Base-by-base conservation (phyloP, 2,113 vertebrate species). In the Octodon degus region DNA sequence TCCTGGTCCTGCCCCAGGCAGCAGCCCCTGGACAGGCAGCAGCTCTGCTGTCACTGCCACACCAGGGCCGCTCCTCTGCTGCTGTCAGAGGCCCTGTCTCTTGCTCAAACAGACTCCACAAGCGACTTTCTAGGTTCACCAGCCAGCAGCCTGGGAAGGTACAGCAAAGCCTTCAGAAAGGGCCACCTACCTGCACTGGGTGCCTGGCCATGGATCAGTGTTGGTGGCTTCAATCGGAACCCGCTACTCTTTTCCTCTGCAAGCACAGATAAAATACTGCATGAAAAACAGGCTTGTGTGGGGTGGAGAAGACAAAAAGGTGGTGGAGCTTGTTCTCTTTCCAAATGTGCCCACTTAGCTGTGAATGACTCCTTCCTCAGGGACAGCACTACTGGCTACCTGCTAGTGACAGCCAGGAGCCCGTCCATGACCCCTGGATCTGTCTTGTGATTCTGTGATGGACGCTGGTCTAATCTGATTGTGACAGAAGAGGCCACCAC, bases 171-270 rank as follows among this genome's bases (percentile, higher is more conserved):
- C 34, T 2, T 0, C 76, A 47, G 40, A 47, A 43, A 1, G 22
- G 0, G 30, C 43, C 86, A 97, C 99, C 96, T 98, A 99, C 99
- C 99, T 98, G 99, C 99, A 95, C 99, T 99, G 32, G 99, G 99
- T 10, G 99, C 99, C 97, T 99, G 99, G 89, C 99, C 99, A 62
- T 99, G 99, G 97, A 99, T 99, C 80, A 99, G 99, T 40, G 99
- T 99, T 0, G 99, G 99, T 0, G 99, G 99, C 98, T 99, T 99
- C 98, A 99, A 98, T 84, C 99, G 99, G 98, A 99, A 99, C 70
- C 99, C 99, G 55, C 99, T 98, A 70, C 99, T 99, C 98, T 99
- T 99, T 82, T 99, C 99, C 98, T 99, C 99, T 99, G 96, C 8
- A 97, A 98, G 95, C 43, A 98, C 40, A 96, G 5, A 96, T 30